phyloP scores from a whole-genome alignment of 2,797 vertebrate genomes.

The Sparus aurata region DNA sequence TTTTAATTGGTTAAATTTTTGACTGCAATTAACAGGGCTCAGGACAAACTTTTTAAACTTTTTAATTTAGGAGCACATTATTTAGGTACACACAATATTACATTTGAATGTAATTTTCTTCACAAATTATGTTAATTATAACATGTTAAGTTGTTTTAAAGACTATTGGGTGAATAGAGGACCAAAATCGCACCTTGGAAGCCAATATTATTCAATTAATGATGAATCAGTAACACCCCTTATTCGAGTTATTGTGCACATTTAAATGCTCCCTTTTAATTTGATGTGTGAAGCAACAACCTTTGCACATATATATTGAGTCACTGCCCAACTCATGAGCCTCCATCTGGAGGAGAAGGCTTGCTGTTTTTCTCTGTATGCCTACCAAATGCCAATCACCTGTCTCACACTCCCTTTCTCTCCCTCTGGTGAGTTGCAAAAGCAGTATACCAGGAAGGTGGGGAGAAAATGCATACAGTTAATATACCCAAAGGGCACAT shows the following conservation, averaged over 20 bases:
- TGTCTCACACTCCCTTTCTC: background rate
- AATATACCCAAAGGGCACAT: background rate
- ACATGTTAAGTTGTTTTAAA: no score
- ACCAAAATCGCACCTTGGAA: no score
- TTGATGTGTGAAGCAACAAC: conserved; percentile 25
- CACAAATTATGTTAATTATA: no score
- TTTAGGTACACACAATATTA: no score
- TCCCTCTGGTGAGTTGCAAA: conserved; percentile 2
- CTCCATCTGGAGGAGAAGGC: conserved; percentile 46
- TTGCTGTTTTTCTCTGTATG: conserved; percentile 49
- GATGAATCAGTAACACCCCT: background rate
- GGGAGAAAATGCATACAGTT: background rate
- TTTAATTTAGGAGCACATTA: no score
- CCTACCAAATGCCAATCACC: conserved; percentile 36
- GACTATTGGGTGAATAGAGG: no score
- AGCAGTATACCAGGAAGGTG: background rate
- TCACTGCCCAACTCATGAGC: conserved; percentile 36
- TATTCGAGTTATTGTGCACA: background rate
- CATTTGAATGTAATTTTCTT: no score
- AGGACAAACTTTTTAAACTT: no score
- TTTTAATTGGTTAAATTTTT: no score
- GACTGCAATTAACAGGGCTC: no score
- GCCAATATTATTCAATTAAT: no score
- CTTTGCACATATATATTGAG: conserved; percentile 36
- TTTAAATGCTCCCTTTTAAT: conserved; percentile 34